Base-by-base conservation (phyloP, 1,140 invertebrate species). In the Paraescarpia echinospica region DNA sequence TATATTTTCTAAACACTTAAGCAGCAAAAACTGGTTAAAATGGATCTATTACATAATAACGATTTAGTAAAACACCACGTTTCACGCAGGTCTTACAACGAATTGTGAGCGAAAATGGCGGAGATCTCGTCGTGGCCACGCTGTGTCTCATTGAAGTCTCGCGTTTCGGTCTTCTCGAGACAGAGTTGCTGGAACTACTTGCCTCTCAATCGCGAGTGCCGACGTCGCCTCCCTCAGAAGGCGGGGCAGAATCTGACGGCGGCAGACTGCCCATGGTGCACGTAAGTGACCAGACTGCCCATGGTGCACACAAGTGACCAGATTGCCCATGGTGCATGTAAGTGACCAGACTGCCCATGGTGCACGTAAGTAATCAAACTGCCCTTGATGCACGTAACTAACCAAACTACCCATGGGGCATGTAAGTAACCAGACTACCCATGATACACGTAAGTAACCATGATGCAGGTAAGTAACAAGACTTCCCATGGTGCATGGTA, bases 71-170 rank as follows among this genome's bases (percentile, higher is more conserved):
- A 35, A 91, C 90, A 91, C n/a, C 59, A 27, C 22, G 22, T 77
- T 77, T 18, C 27, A 4, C 59, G 59, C 9, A 77, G 59, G 59
- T 77, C 12, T 77, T 77, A 77, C 59, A 77, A 77, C 59, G 59
- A 77, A 77, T 77, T 77, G 59, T 77, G 59, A 77, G 22, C 9
- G 94, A 94, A 33, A 89, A 92, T 31, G 89, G 92, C 34, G 89
- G 90, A n/a, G 92, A 90, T 34, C 92, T 93, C 41, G 51, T 93
- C 31, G 35, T 92, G 35, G 92, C 93, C 14, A 89, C 92, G 35
- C 92, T 93, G 35, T 93, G 93, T 88, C 88, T 93, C 33, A 35
- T 93, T 33, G 93, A 93, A 92, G 92, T 51, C 33, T 93, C 93
- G 5, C 34, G n/a, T 0, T 48, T 34, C 31, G 93, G 93, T 88